These are phyloP conservation scores for Xanthostigma xanthostigma DNA, from an alignment of 2,888 invertebrate species.

Conservation along the genomic window DNA sequence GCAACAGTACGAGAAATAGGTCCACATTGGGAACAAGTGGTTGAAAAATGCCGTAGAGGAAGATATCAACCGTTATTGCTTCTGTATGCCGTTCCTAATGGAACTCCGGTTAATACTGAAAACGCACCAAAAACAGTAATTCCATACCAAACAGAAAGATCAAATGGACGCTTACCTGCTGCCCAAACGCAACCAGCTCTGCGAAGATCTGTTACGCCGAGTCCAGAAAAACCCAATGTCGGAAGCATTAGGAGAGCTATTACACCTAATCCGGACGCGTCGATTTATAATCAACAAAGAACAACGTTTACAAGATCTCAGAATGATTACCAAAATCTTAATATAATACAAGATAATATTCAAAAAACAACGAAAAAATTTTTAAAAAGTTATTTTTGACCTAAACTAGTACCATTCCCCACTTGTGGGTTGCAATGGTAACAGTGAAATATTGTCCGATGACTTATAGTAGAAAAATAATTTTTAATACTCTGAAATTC, in stretches of 20 bases:
- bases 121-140: constrained; percentile 56
- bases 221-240: constrained; percentile 60
- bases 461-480: no score
- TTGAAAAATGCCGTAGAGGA: constrained; percentile 82
- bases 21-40: constrained; percentile 86
- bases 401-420: no score
- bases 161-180: constrained; percentile 22
- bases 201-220: constrained; percentile 69
- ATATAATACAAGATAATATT: constrained; percentile 50
- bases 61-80: constrained; percentile 83
- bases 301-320: constrained; percentile 28
- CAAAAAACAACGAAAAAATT: constrained; percentile 15
- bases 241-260: constrained; percentile 63
- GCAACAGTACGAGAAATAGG: constrained; percentile 91
- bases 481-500: no score
- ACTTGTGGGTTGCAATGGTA: no score
- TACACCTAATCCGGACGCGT: constrained; percentile 67
- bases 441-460: no score
- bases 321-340: constrained; percentile 56
- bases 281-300: constrained; percentile 32
- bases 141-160: constrained; percentile 30
- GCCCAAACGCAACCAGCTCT: constrained; percentile 31
- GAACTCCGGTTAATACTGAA: constrained; percentile 59
- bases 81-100: constrained; percentile 75
- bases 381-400: no score